Evolutionary conservation across 2,113 vertebrate species (phyloP).

Genomic region (Chunga burmeisteri): DNA sequence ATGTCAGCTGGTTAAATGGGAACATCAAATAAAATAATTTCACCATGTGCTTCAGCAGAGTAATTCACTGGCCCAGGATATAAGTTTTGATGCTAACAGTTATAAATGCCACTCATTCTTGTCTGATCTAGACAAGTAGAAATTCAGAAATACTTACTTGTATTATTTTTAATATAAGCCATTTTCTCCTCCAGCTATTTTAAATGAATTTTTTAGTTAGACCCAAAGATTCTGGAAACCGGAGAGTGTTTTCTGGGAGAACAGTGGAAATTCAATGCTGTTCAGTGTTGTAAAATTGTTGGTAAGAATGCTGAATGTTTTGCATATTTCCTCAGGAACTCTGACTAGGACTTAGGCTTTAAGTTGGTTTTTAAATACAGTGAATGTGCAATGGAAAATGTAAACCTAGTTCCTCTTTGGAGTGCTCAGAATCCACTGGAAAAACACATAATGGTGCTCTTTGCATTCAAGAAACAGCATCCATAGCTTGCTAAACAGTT

Average conservation of each 20-base stretch:
- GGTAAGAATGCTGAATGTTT: not conserved
- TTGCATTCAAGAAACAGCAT: not conserved
- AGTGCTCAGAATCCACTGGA: not conserved
- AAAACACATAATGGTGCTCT: not conserved
- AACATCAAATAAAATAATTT: not conserved
- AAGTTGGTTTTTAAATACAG: not conserved
- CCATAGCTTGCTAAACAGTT: not conserved
- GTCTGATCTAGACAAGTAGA: not conserved
- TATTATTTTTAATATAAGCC: not conserved
- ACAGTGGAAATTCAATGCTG: not conserved
- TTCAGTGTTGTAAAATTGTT: not conserved
- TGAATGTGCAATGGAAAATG: not conserved
- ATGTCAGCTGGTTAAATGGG: not conserved
- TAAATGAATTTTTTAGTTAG: not conserved
- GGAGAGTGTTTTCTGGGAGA: not conserved
- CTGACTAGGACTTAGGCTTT: not conserved
- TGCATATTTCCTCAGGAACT: not conserved
- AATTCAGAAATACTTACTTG: not conserved
- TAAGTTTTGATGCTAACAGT: not conserved
- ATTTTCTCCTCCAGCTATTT: not conserved
- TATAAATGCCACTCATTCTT: not conserved
- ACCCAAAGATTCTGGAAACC: not conserved
- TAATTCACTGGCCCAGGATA: not conserved
- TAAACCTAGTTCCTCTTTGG: not conserved
- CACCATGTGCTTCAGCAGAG: not conserved